phyloP scores from a whole-genome alignment of 2,113 vertebrate species.

The Semicossyphus pulcher region DNA sequence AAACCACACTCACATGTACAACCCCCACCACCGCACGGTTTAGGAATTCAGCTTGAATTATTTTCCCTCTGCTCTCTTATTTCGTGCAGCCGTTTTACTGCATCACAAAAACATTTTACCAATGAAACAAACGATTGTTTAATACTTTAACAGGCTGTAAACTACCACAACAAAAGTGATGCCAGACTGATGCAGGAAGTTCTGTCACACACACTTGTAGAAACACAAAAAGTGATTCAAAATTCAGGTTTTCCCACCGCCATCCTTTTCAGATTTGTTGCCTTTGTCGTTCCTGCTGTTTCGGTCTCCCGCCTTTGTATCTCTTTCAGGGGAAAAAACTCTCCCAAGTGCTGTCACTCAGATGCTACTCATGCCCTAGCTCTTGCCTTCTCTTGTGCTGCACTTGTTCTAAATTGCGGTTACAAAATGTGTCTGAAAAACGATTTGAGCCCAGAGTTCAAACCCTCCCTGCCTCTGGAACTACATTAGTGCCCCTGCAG shows the following conservation, averaged over 20 bases:
- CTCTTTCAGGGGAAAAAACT: neutral
- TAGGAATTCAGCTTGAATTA: slow-evolving; percentile 13
- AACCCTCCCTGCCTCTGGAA: slow-evolving; percentile 6
- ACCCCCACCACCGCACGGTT: slow-evolving; percentile 1
- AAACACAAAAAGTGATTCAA: neutral
- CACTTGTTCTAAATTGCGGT: slow-evolving; percentile 8
- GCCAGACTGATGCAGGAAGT: neutral
- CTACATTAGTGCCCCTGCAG: slow-evolving; percentile 9
- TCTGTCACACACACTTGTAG: no score
- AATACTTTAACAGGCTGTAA: neutral
- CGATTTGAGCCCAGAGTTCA: slow-evolving; percentile 14
- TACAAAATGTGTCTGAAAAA: slow-evolving; percentile 16
- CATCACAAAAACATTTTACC: slow-evolving; percentile 3
- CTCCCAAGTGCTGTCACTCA: slow-evolving; percentile 15
- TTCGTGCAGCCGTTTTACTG: slow-evolving; percentile 1
- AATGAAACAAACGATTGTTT: slow-evolving; percentile 1
- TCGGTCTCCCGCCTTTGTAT: neutral
- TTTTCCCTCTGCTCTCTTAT: neutral
- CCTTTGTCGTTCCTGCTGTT: neutral
- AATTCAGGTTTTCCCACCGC: no score
- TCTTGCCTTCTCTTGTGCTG: slow-evolving; percentile 1
- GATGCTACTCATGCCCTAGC: slow-evolving; percentile 7
- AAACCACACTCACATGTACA: neutral
- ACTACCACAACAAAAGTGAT: neutral
- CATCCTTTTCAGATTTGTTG: neutral